phyloP scores from a whole-genome alignment of 2,888 invertebrate genomes.

The Athetis lepigone region DNA sequence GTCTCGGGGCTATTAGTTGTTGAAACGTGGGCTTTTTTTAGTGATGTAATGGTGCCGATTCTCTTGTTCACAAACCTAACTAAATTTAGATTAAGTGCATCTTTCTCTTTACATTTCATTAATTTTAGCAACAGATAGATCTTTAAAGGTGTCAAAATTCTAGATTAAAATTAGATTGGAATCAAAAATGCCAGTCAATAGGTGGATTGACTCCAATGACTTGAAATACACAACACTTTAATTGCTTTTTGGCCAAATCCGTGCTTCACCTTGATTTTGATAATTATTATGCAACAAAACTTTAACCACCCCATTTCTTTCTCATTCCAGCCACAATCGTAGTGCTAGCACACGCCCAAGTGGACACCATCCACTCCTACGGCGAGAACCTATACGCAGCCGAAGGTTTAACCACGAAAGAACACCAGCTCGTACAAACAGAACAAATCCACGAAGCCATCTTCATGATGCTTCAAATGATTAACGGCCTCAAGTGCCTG shows the following conservation, averaged over 20 bases:
- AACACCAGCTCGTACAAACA: conserved; percentile 84
- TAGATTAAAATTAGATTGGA: no score
- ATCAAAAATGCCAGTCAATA: no score
- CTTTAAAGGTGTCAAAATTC: no score
- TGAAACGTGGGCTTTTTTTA: conserved; percentile 6
- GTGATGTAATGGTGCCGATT: no score
- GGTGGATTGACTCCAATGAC: no score
- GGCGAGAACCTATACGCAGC: conserved; percentile 91
- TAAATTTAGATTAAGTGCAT: no score
- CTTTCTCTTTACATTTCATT: no score
- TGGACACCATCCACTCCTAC: conserved; percentile 94
- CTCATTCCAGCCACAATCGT: conserved; percentile 93
- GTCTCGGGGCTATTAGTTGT: conserved; percentile 12
- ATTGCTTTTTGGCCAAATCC: no score
- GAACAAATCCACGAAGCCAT: conserved; percentile 92
- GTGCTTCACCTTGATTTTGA: no score
- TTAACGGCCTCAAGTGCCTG: conserved; percentile 95
- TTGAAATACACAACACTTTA: no score
- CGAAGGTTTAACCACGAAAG: conserved; percentile 84
- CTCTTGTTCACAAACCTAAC: no score
- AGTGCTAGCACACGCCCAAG: conserved; percentile 93
- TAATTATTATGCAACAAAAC: background rate
- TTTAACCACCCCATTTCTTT: conserved; percentile 5
- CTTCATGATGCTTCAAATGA: conserved; percentile 95
- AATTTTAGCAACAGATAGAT: no score